A percentile compares a stretch with the other conserved stretches of the same genome.
Evolutionary conservation across 2,797 vertebrate species (phyloP).

Genomic region (Poeciliopsis presidionis): DNA sequence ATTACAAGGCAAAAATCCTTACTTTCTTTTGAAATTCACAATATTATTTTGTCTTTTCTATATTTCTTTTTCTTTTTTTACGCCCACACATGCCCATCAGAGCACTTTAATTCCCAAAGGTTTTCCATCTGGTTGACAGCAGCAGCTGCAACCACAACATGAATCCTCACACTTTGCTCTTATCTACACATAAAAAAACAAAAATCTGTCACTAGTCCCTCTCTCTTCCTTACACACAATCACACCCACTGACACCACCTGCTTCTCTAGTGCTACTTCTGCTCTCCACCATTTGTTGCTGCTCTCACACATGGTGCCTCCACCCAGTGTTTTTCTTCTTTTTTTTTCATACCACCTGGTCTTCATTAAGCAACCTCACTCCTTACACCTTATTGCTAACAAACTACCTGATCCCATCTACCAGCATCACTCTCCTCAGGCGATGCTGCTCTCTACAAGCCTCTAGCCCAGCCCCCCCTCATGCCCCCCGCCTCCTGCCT

Average conservation of each 20-base stretch:
- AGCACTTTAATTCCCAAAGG: conserved; percentile 45
- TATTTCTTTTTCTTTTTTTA: not conserved
- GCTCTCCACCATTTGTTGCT: conserved; percentile 39
- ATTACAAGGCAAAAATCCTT: conserved; percentile 16
- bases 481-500: conserved; percentile 46
- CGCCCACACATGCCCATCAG: conserved; percentile 18
- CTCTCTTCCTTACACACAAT: conserved; percentile 18
- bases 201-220: conserved; percentile 42
- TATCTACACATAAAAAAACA: conserved; percentile 41
- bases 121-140: conserved; percentile 52
- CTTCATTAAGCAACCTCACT: conserved; percentile 33
- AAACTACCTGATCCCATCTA: conserved; percentile 45
- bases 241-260: conserved; percentile 67
- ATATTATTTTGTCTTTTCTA: conserved; percentile 7
- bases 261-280: conserved; percentile 55
- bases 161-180: conserved; percentile 39
- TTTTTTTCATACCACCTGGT: conserved; percentile 20
- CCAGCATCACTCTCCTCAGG: conserved; percentile 55
- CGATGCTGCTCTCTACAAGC: conserved; percentile 39
- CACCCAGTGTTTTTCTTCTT: conserved; percentile 38
- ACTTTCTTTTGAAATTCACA: conserved; percentile 19
- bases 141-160: conserved; percentile 32
- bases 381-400: conserved; percentile 27
- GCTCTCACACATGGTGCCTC: conserved; percentile 54
- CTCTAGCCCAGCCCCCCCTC: conserved; percentile 50